Conservation (phyloP, 2,888 invertebrate species). For the Caenorhabditis panamensis region DNA sequence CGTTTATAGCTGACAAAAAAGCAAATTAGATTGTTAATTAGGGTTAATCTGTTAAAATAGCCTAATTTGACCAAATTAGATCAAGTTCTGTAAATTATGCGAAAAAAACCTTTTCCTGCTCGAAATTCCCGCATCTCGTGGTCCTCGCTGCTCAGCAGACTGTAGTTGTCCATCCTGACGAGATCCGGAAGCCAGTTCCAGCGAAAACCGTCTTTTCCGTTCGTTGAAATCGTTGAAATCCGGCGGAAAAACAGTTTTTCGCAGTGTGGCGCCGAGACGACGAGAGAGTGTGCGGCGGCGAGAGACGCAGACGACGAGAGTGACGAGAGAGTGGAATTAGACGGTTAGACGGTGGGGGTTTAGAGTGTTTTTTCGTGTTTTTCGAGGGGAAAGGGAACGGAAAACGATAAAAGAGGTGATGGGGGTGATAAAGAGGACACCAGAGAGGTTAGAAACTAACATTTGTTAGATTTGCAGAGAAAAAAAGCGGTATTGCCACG, state of each 20-base stretch:
- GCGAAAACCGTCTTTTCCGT: neutral
- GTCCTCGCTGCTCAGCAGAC: constrained; percentile 54
- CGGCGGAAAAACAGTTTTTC: constrained; percentile 1
- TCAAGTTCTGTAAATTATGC: neutral
- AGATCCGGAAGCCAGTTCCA: neutral
- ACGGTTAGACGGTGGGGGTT: neutral
- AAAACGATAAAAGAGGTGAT: neutral
- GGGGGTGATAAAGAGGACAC: neutral
- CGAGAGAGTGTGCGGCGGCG: too few relatives aligned
- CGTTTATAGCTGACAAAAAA: too few relatives aligned
- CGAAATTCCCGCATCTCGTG: constrained; percentile 29
- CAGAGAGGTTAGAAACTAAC: too few relatives aligned
- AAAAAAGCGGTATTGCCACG: too few relatives aligned
- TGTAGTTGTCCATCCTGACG: constrained; percentile 43
- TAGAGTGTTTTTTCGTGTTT: neutral
- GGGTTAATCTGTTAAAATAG: neutral
- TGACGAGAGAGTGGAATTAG: too few relatives aligned
- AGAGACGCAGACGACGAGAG: constrained; percentile 10
- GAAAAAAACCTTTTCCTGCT: constrained; percentile 20
- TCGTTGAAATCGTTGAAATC: neutral
- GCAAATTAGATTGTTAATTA: neutral
- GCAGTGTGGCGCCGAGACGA: neutral
- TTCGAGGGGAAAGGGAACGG: neutral
- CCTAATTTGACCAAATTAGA: too few relatives aligned
- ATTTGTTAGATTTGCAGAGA: neutral